phyloP scores from a whole-genome alignment of 2,797 vertebrate genomes.

The Enteromius fasciolatus region DNA sequence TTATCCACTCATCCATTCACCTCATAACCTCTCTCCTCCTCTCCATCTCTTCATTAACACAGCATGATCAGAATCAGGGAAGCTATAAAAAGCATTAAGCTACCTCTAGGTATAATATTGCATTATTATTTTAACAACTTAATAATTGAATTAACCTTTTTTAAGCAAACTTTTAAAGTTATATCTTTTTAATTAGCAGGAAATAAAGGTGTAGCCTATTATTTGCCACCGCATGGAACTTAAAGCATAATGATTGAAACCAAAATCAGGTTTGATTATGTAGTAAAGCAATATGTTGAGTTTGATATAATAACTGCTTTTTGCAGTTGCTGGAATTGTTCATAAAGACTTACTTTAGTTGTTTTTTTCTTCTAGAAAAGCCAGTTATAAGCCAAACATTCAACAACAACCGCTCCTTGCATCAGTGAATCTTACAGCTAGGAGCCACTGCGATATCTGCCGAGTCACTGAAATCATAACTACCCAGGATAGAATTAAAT shows the following conservation, averaged over 20 bases:
- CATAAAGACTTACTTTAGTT: background rate
- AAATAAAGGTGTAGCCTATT: background rate
- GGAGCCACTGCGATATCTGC: background rate
- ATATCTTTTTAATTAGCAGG: background rate
- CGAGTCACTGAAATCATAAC: background rate
- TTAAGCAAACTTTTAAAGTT: background rate
- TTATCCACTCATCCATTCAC: background rate
- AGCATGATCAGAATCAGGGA: constrained; percentile 3
- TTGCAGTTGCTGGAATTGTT: background rate
- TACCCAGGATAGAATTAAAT: background rate
- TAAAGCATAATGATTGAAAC: too few species aligned
- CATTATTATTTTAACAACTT: constrained; percentile 4
- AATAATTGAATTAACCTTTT: background rate
- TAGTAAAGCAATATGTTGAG: background rate
- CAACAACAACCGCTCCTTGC: background rate
- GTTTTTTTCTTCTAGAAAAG: background rate
- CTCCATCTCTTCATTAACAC: background rate
- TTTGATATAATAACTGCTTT: background rate
- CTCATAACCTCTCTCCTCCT: background rate
- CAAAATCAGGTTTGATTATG: background rate
- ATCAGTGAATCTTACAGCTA: background rate
- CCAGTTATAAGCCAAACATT: background rate
- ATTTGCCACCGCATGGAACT: background rate
- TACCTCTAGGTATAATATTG: background rate
- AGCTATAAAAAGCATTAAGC: background rate